Percentiles rank a stretch among this genome's conserved stretches.
Evolutionary conservation across 2,888 invertebrate genomes (phyloP).

Genomic region (Camptogramma bilineatum): DNA sequence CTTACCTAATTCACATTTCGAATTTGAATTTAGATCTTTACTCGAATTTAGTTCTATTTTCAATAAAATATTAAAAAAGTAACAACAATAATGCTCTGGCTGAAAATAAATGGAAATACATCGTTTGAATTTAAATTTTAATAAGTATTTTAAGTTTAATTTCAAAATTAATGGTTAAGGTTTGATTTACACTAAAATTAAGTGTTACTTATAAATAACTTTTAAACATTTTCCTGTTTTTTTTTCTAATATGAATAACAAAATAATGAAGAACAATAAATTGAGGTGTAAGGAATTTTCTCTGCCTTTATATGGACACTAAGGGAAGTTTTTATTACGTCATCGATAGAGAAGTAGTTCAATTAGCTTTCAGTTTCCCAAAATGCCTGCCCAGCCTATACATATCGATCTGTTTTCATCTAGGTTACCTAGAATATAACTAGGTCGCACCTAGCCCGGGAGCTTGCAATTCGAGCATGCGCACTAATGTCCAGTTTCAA

Average conservation of each 20-base stretch:
- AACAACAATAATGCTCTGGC: too few species aligned
- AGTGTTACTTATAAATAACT: background rate
- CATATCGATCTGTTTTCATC: constrained; percentile 45
- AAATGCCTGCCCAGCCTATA: constrained; percentile 4
- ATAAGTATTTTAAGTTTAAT: too few species aligned
- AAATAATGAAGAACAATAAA: too few species aligned
- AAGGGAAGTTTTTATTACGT: background rate
- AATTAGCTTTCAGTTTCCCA: background rate
- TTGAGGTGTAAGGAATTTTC: too few species aligned
- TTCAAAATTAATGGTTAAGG: background rate
- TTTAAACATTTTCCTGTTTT: background rate
- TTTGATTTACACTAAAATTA: background rate
- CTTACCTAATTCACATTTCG: constrained; percentile 18
- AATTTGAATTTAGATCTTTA: background rate
- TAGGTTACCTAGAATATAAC: constrained; percentile 42
- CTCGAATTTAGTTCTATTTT: background rate
- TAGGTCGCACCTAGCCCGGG: constrained; percentile 40
- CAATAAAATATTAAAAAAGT: background rate
- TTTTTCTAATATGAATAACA: too few species aligned
- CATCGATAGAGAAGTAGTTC: background rate
- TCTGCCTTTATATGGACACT: background rate
- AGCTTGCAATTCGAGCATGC: constrained; percentile 46
- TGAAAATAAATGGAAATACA: background rate
- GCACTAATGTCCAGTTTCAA: too few species aligned
- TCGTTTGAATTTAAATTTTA: too few species aligned